phyloP scores from a whole-genome alignment of 2,113 vertebrate genomes.

The Leptobrachium leishanense region DNA sequence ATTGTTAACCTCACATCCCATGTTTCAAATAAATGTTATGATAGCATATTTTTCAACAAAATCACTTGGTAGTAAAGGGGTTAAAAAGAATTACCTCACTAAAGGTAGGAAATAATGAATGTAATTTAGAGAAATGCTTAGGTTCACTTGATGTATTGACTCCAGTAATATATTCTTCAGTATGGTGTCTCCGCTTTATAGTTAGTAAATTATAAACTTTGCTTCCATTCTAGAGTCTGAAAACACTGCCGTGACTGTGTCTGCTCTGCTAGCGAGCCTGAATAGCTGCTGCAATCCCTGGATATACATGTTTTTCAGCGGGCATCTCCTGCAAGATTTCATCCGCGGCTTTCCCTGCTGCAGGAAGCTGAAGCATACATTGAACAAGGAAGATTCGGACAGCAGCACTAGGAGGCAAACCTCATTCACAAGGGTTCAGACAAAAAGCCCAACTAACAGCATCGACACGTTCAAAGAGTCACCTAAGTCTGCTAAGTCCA shows the following conservation, averaged over 20 bases:
- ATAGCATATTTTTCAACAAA: too few species aligned
- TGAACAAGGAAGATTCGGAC: conserved; percentile 87
- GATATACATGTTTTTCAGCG: conserved; percentile 99
- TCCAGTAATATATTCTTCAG: too few species aligned
- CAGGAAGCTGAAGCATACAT: conserved; percentile 61
- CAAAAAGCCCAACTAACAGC: conserved; percentile 80
- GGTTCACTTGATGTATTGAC: too few species aligned
- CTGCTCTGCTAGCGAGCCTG: conserved; percentile 86
- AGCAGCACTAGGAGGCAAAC: conserved; percentile 82
- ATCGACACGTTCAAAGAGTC: conserved; percentile 77
- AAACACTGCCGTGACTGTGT: conserved; percentile 83
- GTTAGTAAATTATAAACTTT: conserved; percentile 6
- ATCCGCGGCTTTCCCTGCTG: conserved; percentile 80
- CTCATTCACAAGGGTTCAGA: conserved; percentile 75
- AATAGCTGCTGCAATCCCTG: conserved; percentile 98
- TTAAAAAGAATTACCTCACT: too few species aligned
- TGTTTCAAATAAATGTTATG: too few species aligned
- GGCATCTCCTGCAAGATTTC: conserved; percentile 91
- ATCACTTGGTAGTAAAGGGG: too few species aligned
- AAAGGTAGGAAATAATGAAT: too few species aligned
- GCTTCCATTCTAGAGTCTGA: conserved; percentile 77
- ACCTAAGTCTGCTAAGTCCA: conserved; percentile 64
- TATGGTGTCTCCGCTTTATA: background rate
- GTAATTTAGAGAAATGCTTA: too few species aligned
- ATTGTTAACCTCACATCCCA: too few species aligned